Evolutionary conservation across 1,140 invertebrate genomes (phyloP).

Genomic region (Trachymyrmex septentrionalis): DNA sequence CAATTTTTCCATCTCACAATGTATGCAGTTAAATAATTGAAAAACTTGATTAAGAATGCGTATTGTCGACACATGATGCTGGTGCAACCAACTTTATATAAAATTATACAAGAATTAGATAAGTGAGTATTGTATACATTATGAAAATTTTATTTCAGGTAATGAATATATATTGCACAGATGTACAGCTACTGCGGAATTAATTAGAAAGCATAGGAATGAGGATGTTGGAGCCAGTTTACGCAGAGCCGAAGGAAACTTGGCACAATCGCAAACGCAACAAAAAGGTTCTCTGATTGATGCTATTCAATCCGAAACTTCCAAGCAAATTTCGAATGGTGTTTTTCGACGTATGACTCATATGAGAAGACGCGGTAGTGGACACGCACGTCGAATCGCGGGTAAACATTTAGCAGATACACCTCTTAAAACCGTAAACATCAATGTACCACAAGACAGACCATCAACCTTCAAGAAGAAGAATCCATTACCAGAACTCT

Average conservation of each 20-base stretch:
- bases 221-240: slow-evolving; percentile 29
- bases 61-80: background rate
- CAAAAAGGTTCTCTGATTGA: slow-evolving; percentile 26
- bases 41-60: background rate
- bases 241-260: slow-evolving; percentile 14
- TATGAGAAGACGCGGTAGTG: slow-evolving; percentile 24
- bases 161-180: slow-evolving; percentile 80
- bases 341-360: slow-evolving; percentile 28
- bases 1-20: slow-evolving; percentile 13
- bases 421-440: slow-evolving; percentile 79
- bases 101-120: slow-evolving; percentile 33
- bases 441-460: slow-evolving; percentile 74
- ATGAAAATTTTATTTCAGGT: slow-evolving; percentile 63
- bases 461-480: slow-evolving; percentile 79
- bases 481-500: slow-evolving; percentile 79
- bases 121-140: slow-evolving; percentile 9
- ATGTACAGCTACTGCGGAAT: slow-evolving; percentile 80
- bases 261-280: slow-evolving; percentile 26
- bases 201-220: slow-evolving; percentile 77
- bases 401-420: slow-evolving; percentile 55
- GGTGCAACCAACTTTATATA: background rate
- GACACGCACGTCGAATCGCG: background rate
- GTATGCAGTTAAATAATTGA: slow-evolving; percentile 9
- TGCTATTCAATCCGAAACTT: slow-evolving; percentile 13
- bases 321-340: slow-evolving; percentile 25